Percentiles rank a stretch among this genome's conserved stretches.
Conservation (phyloP, 2,888 invertebrate genomes). For the Boloria selene region DNA sequence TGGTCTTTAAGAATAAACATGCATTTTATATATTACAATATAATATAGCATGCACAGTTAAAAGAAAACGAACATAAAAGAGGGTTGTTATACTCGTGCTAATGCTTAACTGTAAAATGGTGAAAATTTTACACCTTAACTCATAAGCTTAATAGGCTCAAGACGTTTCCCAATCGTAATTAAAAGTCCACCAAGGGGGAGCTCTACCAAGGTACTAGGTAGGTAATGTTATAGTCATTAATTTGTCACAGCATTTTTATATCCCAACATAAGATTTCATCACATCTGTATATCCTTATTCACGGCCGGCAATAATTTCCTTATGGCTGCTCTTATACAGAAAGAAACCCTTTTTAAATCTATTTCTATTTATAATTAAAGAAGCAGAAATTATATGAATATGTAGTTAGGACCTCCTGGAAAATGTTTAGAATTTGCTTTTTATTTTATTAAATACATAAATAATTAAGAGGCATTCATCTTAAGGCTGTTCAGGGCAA, state of each 20-base stretch:
- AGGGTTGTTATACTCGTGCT: neutral
- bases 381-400: slow-evolving; percentile 40
- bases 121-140: slow-evolving; percentile 10
- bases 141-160: slow-evolving; percentile 16
- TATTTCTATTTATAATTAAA: slow-evolving; percentile 39
- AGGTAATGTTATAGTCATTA: slow-evolving; percentile 15
- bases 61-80: no score
- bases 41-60: no score
- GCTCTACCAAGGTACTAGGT: neutral
- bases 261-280: slow-evolving; percentile 25
- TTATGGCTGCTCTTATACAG: slow-evolving; percentile 33
- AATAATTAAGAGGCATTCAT: slow-evolving; percentile 72
- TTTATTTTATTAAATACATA: slow-evolving; percentile 60
- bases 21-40: no score
- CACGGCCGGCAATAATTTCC: slow-evolving; percentile 33
- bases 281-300: slow-evolving; percentile 27
- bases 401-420: slow-evolving; percentile 40
- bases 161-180: slow-evolving; percentile 16
- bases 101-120: neutral
- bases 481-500: slow-evolving; percentile 54
- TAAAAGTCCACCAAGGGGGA: neutral
- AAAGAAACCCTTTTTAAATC: slow-evolving; percentile 35
- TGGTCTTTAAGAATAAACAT: no score
- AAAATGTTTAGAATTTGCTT: slow-evolving; percentile 42
- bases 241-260: slow-evolving; percentile 27